Base-by-base conservation (phyloP, 2,797 vertebrate genomes). In the Huso huso region DNA sequence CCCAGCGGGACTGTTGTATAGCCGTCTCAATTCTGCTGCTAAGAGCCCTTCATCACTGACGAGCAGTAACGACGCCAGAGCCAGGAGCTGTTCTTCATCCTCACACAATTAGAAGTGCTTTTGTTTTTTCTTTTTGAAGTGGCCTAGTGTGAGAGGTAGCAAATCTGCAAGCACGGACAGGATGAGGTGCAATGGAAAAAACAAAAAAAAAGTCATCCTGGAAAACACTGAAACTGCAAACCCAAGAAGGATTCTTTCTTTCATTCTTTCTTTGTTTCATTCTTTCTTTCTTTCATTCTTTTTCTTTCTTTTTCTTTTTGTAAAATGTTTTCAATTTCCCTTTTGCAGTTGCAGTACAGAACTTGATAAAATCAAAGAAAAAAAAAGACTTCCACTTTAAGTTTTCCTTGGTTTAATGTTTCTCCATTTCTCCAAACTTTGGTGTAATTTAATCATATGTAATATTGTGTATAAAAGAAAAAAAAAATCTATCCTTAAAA, bases 1-100 rank as follows among this genome's bases (percentile, higher is more conserved):
- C 93, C 95, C 87, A 96, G 94, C 89, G 94, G 94, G 82, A 96
- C 95, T 88, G 91, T 93, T 93, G 94, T 95, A 93, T 96, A 96
- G 94, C 83, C 83, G 88, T 81, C 86, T 85, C 87, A 83, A 87
- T 86, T 88, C 92, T 87, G 88, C 93, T 91, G 88, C 87, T 91
- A 90, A 87, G 85, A 83, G 89, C 74, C 86, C 82, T 87, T 89
- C 88, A 90, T 90, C 86, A 62, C 84, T 79, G 87, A 82, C 84
- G 84, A 82, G 82, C 80, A 82, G 81, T 76, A 78, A 67, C 82
- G 72, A 70, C 78, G n/a, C 70, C 82, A 85, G 89, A 90, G 88
- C 90, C 90, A 82, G 81, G 83, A 90, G 89, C 90, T 86, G 86
- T 88, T 88, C 90, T 83, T 86, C 90, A 90, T 88, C 88, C 85